Conservation (phyloP, 2,888 invertebrate genomes). For the Lasius fuliginosus region DNA sequence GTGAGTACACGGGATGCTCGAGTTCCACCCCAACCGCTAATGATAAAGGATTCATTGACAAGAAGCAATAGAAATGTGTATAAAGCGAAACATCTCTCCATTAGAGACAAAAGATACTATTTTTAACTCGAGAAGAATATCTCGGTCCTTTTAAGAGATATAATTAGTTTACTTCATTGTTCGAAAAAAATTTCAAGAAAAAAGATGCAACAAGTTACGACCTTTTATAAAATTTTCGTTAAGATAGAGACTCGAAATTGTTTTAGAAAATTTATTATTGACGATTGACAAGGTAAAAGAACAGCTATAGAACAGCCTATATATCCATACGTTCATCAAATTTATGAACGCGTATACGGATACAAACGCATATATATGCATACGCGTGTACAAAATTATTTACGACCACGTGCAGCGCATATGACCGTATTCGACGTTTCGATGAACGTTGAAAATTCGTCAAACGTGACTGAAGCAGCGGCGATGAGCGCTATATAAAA, state of each 20-base stretch:
- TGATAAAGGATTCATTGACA: neutral
- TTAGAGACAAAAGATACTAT: neutral
- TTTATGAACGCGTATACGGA: neutral
- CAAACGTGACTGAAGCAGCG: conserved; percentile 75
- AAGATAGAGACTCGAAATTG: neutral
- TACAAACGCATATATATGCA: conserved; percentile 12
- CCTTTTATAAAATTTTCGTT: neutral
- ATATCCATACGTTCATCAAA: conserved; percentile 11
- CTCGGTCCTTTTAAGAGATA: neutral
- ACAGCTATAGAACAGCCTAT: neutral
- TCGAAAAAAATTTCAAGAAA: neutral
- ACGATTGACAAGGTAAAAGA: neutral
- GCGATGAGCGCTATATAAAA: conserved; percentile 60
- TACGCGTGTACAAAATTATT: conserved; percentile 27
- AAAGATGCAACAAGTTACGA: neutral
- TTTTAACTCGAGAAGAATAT: neutral
- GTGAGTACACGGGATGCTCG: neutral
- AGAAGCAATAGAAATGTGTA: neutral
- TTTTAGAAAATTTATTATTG: conserved; percentile 2
- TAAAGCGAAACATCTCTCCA: neutral
- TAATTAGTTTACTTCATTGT: neutral
- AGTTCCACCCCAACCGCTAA: neutral
- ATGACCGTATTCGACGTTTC: conserved; percentile 62
- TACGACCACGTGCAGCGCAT: conserved; percentile 33
- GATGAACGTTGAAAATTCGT: conserved; percentile 74